Conservation (phyloP, 1,140 invertebrate genomes). For the Bombus breviceps region DNA sequence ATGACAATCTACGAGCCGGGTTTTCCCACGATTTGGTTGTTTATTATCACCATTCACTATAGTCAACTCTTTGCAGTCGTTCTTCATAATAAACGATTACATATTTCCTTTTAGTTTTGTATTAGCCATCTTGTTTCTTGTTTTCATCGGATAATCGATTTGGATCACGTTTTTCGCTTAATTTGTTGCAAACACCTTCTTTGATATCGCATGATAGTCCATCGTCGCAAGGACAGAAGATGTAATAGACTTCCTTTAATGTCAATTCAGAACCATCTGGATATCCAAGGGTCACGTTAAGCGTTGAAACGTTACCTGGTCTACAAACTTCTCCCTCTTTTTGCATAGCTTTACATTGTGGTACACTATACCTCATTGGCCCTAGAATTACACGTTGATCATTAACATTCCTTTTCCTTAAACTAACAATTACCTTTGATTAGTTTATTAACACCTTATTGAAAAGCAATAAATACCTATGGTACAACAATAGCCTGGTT, state of each 20-base stretch:
- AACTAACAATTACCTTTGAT: not conserved
- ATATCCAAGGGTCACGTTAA: conserved; percentile 53
- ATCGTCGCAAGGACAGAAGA: conserved; percentile 69
- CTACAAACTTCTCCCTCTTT: conserved; percentile 62
- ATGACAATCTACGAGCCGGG: not conserved
- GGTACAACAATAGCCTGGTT: conserved; percentile 49
- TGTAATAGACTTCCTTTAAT: conserved; percentile 61
- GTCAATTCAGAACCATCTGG: conserved; percentile 60
- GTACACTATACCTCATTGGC: conserved; percentile 61
- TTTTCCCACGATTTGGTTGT: not conserved
- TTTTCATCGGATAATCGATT: not conserved
- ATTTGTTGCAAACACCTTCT: conserved; percentile 44
- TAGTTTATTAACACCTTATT: not conserved
- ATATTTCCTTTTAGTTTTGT: not conserved
- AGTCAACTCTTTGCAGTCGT: not conserved
- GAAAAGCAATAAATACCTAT: conserved; percentile 50
- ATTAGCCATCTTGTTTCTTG: not conserved
- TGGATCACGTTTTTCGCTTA: not conserved
- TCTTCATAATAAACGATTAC: not conserved
- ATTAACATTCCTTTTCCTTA: not conserved
- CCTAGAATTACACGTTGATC: conserved; percentile 29
- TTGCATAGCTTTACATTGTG: conserved; percentile 59
- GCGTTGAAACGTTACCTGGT: conserved; percentile 16
- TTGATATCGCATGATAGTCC: conserved; percentile 62
- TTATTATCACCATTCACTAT: not conserved